phyloP scores from a whole-genome alignment of 2,113 vertebrate species.

The Stegastes partitus region DNA sequence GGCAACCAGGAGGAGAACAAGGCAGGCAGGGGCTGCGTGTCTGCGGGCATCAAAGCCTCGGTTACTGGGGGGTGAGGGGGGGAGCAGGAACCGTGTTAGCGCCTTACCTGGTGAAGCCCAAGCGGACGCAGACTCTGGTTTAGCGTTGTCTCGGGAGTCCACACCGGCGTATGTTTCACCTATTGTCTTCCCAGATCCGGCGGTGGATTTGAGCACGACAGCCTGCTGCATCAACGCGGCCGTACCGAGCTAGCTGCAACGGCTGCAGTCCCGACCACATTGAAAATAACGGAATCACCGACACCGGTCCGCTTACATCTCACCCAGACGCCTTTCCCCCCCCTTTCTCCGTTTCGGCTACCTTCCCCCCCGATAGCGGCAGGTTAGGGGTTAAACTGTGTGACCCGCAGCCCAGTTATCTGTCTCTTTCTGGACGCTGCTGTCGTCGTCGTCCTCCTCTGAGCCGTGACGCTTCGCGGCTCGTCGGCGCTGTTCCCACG shows the following conservation, averaged over 20 bases:
- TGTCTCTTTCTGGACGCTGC: not conserved
- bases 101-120: conserved; percentile 56
- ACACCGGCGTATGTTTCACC: conserved; percentile 48
- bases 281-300: conserved; percentile 13
- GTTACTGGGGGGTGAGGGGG: not conserved
- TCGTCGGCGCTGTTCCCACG: conserved; percentile 39
- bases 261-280: conserved; percentile 46
- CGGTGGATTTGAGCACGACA: conserved; percentile 46
- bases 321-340: conserved; percentile 22
- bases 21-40: not conserved
- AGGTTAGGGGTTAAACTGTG: conserved; percentile 57
- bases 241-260: conserved; percentile 53
- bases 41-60: not conserved
- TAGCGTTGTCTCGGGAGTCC: conserved; percentile 26
- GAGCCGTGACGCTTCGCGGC: not conserved
- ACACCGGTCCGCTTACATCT: conserved; percentile 51
- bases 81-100: not conserved
- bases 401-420: conserved; percentile 56
- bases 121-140: conserved; percentile 45
- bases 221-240: conserved; percentile 75
- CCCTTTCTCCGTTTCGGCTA: not conserved
- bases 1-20: conserved; percentile 45
- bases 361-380: conserved; percentile 9
- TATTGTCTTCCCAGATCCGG: conserved; percentile 72
- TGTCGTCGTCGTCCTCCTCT: conserved; percentile 1